Evolutionary conservation across 2,797 vertebrate species (phyloP), one percentile per base, ranked within the genome.

Genomic region (Paratrypauchen microcephalus): DNA sequence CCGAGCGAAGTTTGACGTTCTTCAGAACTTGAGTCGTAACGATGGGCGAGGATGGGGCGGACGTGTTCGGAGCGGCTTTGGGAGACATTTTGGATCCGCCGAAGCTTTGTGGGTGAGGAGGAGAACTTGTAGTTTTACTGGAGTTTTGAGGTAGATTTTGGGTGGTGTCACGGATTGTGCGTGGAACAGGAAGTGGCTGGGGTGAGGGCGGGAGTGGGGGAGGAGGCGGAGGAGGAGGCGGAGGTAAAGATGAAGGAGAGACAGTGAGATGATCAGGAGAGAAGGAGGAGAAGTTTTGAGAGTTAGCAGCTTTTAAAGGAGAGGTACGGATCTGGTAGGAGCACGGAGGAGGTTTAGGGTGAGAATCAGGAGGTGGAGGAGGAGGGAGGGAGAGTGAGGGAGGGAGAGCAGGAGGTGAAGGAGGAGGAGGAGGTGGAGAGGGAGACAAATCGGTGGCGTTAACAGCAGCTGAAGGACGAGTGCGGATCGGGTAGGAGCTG

Each of bases 21-120:
- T 95, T 94, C 75, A 99, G 76, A 0, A 90, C 96, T 65, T 95
- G 91, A 0, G 95, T 75, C 23, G 96, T 97, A 75, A 99, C 92
- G 72, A 95, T 79, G n/a, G 92, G 95, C 83, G 88, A 30, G 70
- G 76, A 26, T 76, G 84, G n/a, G 0, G 84, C 19, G 0, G 3
- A 91, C 87, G 62, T 9, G 65, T 88, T 86, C 60, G 45, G 66
- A 63, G 66, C 3, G 1, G 13, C 4, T 56, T 26, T 56, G 9
- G 24, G 23, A 26, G 55, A 1, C 21, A 24, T 55, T 24, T 12
- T 55, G 52, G 21, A 54, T 54, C 7, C 23, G 7, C 18, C 6
- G 47, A 19, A 48, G 36, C 82, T 72, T 0, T 79, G 76, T 48
- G 74, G 81, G 66, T 88, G 75, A 6, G 80, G 83, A 61, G 87